A percentile compares a stretch with the other conserved stretches of the same genome.
Conservation (phyloP, 2,113 vertebrate genomes). For the Phoxinus phoxinus region DNA sequence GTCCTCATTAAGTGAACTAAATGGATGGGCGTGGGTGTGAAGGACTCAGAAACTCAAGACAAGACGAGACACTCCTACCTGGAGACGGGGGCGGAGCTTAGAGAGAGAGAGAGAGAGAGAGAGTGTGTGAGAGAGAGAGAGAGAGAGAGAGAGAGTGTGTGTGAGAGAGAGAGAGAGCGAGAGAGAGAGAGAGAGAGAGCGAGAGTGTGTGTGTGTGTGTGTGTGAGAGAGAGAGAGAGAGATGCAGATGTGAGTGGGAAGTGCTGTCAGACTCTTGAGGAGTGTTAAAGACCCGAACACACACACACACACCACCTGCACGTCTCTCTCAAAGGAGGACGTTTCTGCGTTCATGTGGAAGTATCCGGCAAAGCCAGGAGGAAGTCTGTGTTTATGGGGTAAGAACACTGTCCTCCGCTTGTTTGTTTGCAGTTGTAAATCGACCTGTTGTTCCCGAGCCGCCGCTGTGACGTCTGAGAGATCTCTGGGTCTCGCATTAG, state of each 20-base stretch:
- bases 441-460: conserved; percentile 55
- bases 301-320: neutral
- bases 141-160: conserved; percentile 49
- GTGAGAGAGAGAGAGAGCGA: conserved; percentile 52
- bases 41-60: conserved; percentile 35
- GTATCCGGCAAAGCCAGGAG: conserved; percentile 37
- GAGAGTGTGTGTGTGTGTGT: conserved; percentile 47
- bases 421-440: neutral
- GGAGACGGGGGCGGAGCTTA: conserved; percentile 64
- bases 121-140: conserved; percentile 52
- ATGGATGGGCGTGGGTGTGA: conserved; percentile 24
- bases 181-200: conserved; percentile 54
- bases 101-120: conserved; percentile 53
- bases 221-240: conserved; percentile 52
- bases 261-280: conserved; percentile 68
- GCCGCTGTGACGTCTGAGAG: conserved; percentile 15
- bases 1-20: neutral
- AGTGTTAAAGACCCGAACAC: neutral
- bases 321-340: neutral
- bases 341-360: conserved; percentile 14
- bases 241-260: conserved; percentile 45
- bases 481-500: neutral
- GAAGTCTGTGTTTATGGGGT: conserved; percentile 48
- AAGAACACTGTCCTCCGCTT: conserved; percentile 59
- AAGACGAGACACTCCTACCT: conserved; percentile 69